Conservation (phyloP, 2,113 vertebrate species). For the Cariama cristata region DNA sequence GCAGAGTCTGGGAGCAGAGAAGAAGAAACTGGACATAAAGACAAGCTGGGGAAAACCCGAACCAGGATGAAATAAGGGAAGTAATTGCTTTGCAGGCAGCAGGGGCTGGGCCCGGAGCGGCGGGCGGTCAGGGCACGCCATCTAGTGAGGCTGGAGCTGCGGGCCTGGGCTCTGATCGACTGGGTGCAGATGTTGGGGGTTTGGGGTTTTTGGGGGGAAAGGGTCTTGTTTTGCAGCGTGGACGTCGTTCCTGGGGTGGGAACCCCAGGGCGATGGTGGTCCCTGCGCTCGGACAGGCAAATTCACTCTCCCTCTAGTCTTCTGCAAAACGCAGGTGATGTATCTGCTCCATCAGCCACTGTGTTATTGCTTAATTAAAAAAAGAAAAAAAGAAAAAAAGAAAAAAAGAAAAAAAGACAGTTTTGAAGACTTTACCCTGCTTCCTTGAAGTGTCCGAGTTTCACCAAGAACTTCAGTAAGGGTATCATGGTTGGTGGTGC, state of each 20-base stretch:
- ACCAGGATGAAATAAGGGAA: neutral
- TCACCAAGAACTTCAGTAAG: neutral
- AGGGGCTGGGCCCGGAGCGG: too few relatives aligned
- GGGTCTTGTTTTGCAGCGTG: neutral
- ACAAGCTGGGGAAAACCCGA: neutral
- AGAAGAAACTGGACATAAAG: fast-evolving
- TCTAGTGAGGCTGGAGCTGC: neutral
- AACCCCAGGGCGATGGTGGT: fast-evolving
- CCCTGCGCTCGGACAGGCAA: fast-evolving
- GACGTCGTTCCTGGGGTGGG: neutral
- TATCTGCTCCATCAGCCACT: neutral
- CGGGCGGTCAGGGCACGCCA: neutral
- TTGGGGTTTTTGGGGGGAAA: neutral
- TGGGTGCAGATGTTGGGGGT: neutral
- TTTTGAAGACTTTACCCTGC: fast-evolving
- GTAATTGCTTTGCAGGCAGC: too few relatives aligned
- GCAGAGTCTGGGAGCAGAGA: neutral
- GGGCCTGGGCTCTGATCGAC: too few relatives aligned
- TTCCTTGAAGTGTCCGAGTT: neutral
- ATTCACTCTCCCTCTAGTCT: too few relatives aligned
- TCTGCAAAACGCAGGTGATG: neutral
- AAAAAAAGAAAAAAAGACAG: neutral
- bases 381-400: too few relatives aligned
- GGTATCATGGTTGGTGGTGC: too few relatives aligned
- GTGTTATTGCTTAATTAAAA: too few relatives aligned